These are phyloP conservation scores for Plutella xylostella DNA, from an alignment of 2,888 invertebrate genomes.

Conservation along the genomic window DNA sequence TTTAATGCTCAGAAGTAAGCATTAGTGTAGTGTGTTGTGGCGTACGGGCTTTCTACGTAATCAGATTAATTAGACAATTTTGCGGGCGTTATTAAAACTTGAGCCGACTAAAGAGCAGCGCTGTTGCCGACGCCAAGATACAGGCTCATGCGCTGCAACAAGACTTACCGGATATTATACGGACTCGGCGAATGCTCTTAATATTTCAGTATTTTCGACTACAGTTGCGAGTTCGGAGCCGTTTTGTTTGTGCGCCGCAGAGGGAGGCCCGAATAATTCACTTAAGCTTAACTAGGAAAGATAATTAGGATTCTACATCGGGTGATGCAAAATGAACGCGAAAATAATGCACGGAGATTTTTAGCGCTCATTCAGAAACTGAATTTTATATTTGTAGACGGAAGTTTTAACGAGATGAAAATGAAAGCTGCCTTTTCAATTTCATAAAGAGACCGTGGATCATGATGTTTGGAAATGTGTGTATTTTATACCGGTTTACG, in stretches of 20 bases:
- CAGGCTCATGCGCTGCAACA: slow-evolving; percentile 48
- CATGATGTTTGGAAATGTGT: too few species aligned
- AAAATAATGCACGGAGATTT: slow-evolving; percentile 61
- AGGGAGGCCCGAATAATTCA: slow-evolving; percentile 66
- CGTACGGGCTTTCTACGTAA: slow-evolving; percentile 49
- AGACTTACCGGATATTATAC: slow-evolving; percentile 64
- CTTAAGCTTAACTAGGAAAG: slow-evolving; percentile 69
- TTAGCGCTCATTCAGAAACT: slow-evolving; percentile 66
- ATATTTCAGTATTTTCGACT: slow-evolving; percentile 68
- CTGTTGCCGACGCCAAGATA: slow-evolving; percentile 60
- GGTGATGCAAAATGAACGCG: slow-evolving; percentile 67
- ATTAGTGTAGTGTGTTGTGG: slow-evolving; percentile 52
- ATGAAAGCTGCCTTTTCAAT: slow-evolving; percentile 39
- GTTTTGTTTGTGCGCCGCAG: slow-evolving; percentile 65
- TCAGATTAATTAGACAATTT: slow-evolving; percentile 68
- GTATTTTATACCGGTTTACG: too few species aligned
- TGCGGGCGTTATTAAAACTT: slow-evolving; percentile 66
- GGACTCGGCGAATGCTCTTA: slow-evolving; percentile 58
- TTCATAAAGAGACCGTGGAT: slow-evolving; percentile 44
- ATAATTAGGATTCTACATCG: slow-evolving; percentile 69
- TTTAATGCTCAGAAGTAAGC: slow-evolving; percentile 52
- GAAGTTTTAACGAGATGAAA: slow-evolving; percentile 62
- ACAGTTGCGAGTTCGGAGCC: slow-evolving; percentile 63
- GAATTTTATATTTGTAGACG: slow-evolving; percentile 64
- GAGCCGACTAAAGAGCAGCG: slow-evolving; percentile 55